Evolutionary conservation across 2,113 vertebrate species (phyloP).

Genomic region (Blennius ocellaris): DNA sequence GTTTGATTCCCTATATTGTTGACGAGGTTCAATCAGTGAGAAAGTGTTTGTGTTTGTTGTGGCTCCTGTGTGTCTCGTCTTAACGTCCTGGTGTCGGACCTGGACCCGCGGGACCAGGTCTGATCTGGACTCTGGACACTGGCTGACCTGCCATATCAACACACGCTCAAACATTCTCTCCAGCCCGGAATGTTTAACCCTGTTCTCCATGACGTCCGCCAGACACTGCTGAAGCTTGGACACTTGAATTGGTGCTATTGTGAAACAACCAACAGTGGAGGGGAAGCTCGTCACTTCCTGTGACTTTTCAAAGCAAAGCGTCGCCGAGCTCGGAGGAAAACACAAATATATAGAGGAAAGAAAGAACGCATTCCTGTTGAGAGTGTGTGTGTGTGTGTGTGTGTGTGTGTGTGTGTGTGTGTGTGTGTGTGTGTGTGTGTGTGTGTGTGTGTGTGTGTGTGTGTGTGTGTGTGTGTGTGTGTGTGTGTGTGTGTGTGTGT

Average conservation of each 20-base stretch:
- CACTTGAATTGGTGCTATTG: constrained; percentile 81
- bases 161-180: constrained; percentile 33
- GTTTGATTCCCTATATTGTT: constrained; percentile 2
- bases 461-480: constrained; percentile 30
- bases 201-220: constrained; percentile 39
- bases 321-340: constrained; percentile 37
- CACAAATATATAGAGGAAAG: constrained; percentile 11
- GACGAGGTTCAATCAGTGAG: constrained; percentile 27
- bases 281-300: constrained; percentile 54
- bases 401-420: constrained; percentile 25
- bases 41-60: too few species aligned
- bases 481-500: constrained; percentile 25
- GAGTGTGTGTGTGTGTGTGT: constrained; percentile 30
- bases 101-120: constrained; percentile 41
- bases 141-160: constrained; percentile 66
- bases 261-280: constrained; percentile 64
- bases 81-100: constrained; percentile 38
- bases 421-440: constrained; percentile 14
- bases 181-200: constrained; percentile 22
- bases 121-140: constrained; percentile 47
- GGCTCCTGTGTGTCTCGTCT: constrained; percentile 5
- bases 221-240: constrained; percentile 52
- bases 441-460: constrained; percentile 35
- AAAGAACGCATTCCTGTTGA: constrained; percentile 61
- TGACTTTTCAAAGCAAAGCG: constrained; percentile 53